Conservation (phyloP, 2,797 vertebrate species). For the Toxotes lorentzi region DNA sequence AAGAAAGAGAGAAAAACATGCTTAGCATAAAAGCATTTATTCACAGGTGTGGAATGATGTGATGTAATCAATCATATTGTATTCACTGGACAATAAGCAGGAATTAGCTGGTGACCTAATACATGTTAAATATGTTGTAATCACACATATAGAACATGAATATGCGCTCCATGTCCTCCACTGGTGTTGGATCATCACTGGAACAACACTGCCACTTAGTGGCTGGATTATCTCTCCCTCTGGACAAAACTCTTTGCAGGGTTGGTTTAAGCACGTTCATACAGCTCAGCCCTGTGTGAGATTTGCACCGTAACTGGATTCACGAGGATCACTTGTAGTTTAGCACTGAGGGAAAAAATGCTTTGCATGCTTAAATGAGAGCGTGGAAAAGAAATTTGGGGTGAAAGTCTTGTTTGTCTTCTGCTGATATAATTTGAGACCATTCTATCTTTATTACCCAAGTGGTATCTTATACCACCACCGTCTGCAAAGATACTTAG, state of each 20-base stretch:
- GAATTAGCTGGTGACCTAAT: constrained; percentile 37
- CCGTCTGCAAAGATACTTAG: constrained; percentile 24
- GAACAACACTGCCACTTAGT: constrained; percentile 86
- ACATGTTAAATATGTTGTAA: constrained; percentile 69
- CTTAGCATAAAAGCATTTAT: constrained; percentile 14
- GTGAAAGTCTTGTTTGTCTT: constrained; percentile 36
- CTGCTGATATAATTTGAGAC: constrained; percentile 43
- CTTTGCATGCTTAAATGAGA: constrained; percentile 49
- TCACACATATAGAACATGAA: constrained; percentile 59
- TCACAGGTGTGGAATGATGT: constrained; percentile 1
- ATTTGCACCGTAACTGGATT: constrained; percentile 63
- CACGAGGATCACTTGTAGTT: constrained; percentile 54
- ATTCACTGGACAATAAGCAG: constrained; percentile 19
- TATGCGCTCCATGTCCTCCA: constrained; percentile 9
- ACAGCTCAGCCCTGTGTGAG: constrained; percentile 51
- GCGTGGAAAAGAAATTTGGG: constrained; percentile 28
- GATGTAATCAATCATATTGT: constrained; percentile 6
- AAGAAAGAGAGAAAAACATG: constrained; percentile 22
- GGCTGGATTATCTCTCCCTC: constrained; percentile 60
- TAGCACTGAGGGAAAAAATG: constrained; percentile 14
- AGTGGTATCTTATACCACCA: constrained; percentile 37
- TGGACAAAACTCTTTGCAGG: constrained; percentile 17
- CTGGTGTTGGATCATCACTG: constrained; percentile 58
- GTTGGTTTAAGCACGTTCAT: constrained; percentile 29
- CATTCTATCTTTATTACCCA: constrained; percentile 45